Evolutionary conservation across 2,113 vertebrate genomes (phyloP).

Genomic region (Hassar affinis): DNA sequence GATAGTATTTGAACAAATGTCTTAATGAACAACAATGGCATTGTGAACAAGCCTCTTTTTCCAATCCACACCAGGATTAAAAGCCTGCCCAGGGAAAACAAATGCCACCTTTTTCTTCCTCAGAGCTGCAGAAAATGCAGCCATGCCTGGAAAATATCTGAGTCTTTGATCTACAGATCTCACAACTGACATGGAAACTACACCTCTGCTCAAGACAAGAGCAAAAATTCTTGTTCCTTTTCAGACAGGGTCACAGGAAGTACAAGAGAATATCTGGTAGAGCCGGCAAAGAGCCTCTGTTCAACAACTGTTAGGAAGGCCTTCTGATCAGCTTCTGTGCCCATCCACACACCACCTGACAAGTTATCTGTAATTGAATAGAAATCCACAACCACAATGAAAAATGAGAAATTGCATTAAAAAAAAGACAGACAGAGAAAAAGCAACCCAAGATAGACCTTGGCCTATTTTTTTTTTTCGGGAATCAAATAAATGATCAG

Average conservation of each 20-base stretch:
- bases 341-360: neutral
- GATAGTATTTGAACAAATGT: neutral
- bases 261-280: conserved; percentile 9
- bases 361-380: conserved; percentile 23
- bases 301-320: conserved; percentile 28
- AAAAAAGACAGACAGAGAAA: neutral
- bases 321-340: conserved; percentile 21
- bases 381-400: conserved; percentile 15
- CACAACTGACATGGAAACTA: neutral
- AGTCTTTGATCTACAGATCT: neutral
- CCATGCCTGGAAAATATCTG: neutral
- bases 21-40: neutral
- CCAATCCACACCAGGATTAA: neutral
- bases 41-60: neutral
- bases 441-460: conserved; percentile 7
- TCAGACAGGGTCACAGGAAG: neutral
- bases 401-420: conserved; percentile 5
- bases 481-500: conserved; percentile 34
- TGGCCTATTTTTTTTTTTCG: conserved; percentile 21
- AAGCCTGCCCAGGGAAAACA: neutral
- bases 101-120: neutral
- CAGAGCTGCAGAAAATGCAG: neutral
- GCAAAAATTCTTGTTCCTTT: conserved; percentile 3
- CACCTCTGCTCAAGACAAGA: no score
- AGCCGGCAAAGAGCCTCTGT: conserved; percentile 14